Evolutionary conservation across 2,797 vertebrate genomes (phyloP).

Genomic region (Leucoraja ocellata): DNA sequence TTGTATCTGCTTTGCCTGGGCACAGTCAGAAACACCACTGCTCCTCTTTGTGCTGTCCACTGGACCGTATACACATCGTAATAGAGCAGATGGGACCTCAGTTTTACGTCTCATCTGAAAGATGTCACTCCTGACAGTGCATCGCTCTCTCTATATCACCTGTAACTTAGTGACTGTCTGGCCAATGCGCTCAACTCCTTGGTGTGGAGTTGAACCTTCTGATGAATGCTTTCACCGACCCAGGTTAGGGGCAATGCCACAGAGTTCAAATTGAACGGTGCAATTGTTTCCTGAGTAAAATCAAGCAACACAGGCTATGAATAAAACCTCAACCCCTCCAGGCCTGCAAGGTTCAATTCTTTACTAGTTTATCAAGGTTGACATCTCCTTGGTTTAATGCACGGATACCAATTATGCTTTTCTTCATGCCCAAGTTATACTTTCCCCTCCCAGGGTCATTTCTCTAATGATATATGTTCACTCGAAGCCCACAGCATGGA

Average conservation of each 20-base stretch:
- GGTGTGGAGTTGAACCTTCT: not conserved
- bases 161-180: not conserved
- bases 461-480: conserved; percentile 14
- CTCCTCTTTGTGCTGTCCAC: not conserved
- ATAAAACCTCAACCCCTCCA: not conserved
- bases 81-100: not conserved
- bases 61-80: not conserved
- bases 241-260: not conserved
- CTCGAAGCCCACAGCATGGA: not conserved
- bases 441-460: not conserved
- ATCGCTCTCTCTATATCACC: not conserved
- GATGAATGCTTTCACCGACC: not conserved
- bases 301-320: not conserved
- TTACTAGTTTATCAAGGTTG: not conserved
- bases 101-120: not conserved
- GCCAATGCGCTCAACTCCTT: not conserved
- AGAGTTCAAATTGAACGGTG: not conserved
- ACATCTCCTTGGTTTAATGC: not conserved
- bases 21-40: not conserved
- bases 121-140: not conserved
- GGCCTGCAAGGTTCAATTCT: not conserved
- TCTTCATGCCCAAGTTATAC: not conserved
- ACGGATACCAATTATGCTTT: not conserved
- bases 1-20: too few species aligned
- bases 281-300: not conserved